Base-by-base conservation (phyloP, 2,113 vertebrate genomes). In the Stomatorhinus ivindoensis region DNA sequence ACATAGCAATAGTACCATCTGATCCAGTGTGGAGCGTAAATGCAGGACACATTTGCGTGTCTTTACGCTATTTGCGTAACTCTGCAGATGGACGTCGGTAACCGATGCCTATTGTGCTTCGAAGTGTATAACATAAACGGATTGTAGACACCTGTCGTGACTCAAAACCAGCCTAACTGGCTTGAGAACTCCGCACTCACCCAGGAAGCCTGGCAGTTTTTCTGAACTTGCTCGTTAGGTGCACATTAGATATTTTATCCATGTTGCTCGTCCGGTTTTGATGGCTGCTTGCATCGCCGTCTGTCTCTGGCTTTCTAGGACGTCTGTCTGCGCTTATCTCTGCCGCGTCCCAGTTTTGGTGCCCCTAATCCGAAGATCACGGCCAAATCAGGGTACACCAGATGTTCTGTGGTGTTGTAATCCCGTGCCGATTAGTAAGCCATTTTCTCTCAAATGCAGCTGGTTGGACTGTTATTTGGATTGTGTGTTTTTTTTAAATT, bases 11-110 rank as follows among this genome's bases (percentile, higher is more conserved):
- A 5, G 39, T 24, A 15, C 48, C 84, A 51, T 58, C 47, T 87
- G 31, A 5, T 55, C 47, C 65, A 80, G 86, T 69, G 24, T 87
- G 24, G 46, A n/a, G 51, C 91, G 89, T 93, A 93, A 92, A 69
- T 31, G 61, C 61, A 27, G n/a, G 3, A 69, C 61, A 69, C 61
- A 73, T 83, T 42, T 83, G 39, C 0, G 13, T 31, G 21, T 11
- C 21, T 48, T 46, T 48, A 31, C 48, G 46, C 21, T 51, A 27
- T 83, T 35, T 76, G 84, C 46, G 83, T 35, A 89, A 47, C 87
- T n/a, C 24, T 88, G 24, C 3, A 61, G 51, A 61, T 87, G 31
- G 19, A 61, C 53, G 55, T 87, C 17, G 17, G 51, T 65, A 35
- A 19, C 19, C 17, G 55, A 58, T 69, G 58, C 39, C 87, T 69